phyloP scores from a whole-genome alignment of 2,888 invertebrate genomes.

The Slavum lentiscoides region DNA sequence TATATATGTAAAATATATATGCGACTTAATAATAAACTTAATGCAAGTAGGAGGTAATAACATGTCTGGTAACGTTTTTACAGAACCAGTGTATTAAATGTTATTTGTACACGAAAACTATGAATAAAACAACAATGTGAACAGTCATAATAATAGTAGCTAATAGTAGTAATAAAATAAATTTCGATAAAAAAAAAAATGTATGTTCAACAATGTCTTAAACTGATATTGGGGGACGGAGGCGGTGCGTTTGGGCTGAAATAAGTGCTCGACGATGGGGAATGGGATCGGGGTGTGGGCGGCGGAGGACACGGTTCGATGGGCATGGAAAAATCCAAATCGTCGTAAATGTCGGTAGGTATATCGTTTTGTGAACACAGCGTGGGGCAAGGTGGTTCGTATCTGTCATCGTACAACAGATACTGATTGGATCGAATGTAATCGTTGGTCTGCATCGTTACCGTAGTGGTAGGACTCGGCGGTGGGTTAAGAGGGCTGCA shows the following conservation, averaged over 20 bases:
- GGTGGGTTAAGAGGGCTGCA: slow-evolving; percentile 89
- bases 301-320: slow-evolving; percentile 64
- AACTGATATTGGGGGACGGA: slow-evolving; percentile 69
- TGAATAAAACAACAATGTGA: too few species aligned
- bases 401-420: slow-evolving; percentile 58
- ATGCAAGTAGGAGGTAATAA: too few species aligned
- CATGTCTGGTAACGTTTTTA: too few species aligned
- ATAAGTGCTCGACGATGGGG: slow-evolving; percentile 65
- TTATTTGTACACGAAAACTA: too few species aligned
- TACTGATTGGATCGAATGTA: slow-evolving; percentile 29
- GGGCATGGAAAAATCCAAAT: slow-evolving; percentile 61
- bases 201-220: slow-evolving; percentile 10
- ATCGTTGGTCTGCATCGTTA: slow-evolving; percentile 58
- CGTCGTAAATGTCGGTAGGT: slow-evolving; percentile 88
- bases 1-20: too few species aligned
- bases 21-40: too few species aligned
- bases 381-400: slow-evolving; percentile 79
- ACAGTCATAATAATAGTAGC: too few species aligned
- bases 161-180: too few species aligned
- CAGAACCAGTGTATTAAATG: too few species aligned
- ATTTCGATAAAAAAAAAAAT: not conserved
- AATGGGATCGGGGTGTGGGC: slow-evolving; percentile 65
- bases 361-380: slow-evolving; percentile 43
- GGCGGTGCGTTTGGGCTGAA: slow-evolving; percentile 72
- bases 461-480: slow-evolving; percentile 83